phyloP scores from a whole-genome alignment of 2,888 invertebrate genomes.

The Tenthredo notha region DNA sequence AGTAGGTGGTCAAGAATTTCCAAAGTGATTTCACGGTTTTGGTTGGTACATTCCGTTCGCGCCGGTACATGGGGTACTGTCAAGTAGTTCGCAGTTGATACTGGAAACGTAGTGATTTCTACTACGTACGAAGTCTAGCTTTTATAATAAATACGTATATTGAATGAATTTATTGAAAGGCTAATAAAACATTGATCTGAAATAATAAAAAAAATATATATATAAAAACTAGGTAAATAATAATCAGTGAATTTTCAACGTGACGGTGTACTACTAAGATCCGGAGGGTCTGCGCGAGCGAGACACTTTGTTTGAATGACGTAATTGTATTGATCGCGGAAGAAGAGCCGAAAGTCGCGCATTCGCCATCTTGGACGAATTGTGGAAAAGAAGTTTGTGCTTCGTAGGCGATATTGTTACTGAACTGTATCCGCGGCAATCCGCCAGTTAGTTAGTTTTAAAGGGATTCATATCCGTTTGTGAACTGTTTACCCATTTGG shows the following conservation, averaged over 20 bases:
- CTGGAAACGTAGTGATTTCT: constrained; percentile 40
- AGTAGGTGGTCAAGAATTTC: constrained; percentile 61
- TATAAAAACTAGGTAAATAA: constrained; percentile 38
- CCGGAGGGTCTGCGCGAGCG: constrained; percentile 64
- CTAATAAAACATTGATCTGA: constrained; percentile 45
- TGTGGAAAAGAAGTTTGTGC: constrained; percentile 76
- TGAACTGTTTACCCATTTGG: constrained; percentile 86
- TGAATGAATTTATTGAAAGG: constrained; percentile 33
- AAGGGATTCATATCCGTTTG: constrained; percentile 80
- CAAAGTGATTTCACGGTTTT: constrained; percentile 65
- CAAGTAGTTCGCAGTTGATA: constrained; percentile 56
- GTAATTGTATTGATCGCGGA: constrained; percentile 80
- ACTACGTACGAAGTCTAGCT: constrained; percentile 50
- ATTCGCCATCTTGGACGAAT: constrained; percentile 80
- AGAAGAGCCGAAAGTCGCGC: constrained; percentile 77
- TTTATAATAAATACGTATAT: neutral
- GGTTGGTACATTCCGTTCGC: constrained; percentile 63
- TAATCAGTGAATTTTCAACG: constrained; percentile 57
- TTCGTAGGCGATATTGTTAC: constrained; percentile 62
- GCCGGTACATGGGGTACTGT: constrained; percentile 58
- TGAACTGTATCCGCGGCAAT: constrained; percentile 75
- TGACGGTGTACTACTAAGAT: constrained; percentile 57
- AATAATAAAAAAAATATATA: constrained; percentile 24
- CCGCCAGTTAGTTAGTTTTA: constrained; percentile 75
- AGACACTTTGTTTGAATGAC: constrained; percentile 76